Percentiles rank a stretch among this genome's conserved stretches.
Evolutionary conservation across 2,888 invertebrate genomes (phyloP).

Genomic region (Spilarctia lutea): DNA sequence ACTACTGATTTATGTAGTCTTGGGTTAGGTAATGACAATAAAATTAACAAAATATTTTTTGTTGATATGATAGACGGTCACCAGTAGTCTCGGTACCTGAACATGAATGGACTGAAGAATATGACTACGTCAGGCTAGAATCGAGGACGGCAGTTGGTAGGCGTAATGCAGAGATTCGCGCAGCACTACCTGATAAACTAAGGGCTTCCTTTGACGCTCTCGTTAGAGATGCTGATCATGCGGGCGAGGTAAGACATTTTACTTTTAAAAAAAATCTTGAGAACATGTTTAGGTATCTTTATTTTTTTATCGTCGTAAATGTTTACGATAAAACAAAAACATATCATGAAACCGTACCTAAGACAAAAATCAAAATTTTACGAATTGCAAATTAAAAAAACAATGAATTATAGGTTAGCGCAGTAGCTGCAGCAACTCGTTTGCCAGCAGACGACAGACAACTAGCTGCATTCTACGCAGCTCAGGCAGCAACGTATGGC

Average conservation of each 20-base stretch:
- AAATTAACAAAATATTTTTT: background rate
- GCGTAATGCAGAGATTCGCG: conserved; percentile 91
- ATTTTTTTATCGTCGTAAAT: background rate
- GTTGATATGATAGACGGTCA: conserved; percentile 66
- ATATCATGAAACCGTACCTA: background rate
- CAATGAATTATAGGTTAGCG: conserved; percentile 71
- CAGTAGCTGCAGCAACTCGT: conserved; percentile 82
- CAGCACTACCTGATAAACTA: conserved; percentile 90
- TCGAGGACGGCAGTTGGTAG: conserved; percentile 90
- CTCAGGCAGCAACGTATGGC: conserved; percentile 94
- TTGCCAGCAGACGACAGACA: conserved; percentile 93
- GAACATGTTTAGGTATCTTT: no score
- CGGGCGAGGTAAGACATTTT: conserved; percentile 74
- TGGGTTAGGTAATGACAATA: background rate
- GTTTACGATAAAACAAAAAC: background rate
- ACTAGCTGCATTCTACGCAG: conserved; percentile 94
- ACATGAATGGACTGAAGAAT: conserved; percentile 93
- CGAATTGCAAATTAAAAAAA: background rate
- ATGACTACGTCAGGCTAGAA: conserved; percentile 96
- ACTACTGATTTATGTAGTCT: background rate
- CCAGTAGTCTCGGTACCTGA: conserved; percentile 73
- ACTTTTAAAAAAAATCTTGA: background rate
- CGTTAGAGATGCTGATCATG: conserved; percentile 90
- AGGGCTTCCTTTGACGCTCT: conserved; percentile 92
- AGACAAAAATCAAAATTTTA: background rate